Conservation (phyloP, 2,888 invertebrate genomes). For the Drosophila quinaria region DNA sequence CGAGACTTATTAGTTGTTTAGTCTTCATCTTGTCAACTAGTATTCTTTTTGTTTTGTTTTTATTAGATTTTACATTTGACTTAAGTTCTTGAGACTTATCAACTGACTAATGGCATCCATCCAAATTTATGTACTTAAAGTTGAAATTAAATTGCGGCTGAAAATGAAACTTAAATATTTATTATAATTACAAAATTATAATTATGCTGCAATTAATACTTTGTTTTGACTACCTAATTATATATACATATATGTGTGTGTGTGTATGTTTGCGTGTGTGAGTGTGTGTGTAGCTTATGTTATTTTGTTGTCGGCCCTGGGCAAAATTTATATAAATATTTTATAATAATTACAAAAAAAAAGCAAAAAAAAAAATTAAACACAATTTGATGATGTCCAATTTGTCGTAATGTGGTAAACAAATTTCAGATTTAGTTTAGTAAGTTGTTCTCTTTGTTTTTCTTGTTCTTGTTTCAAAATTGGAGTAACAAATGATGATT, state of each 20-base stretch:
- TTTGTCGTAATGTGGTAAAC: too few relatives aligned
- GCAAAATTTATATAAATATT: constrained; percentile 20
- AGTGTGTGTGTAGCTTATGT: constrained; percentile 35
- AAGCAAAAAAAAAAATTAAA: neutral
- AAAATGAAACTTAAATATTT: constrained; percentile 41
- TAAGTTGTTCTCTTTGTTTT: constrained; percentile 13
- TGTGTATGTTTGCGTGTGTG: constrained; percentile 21
- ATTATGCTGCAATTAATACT: constrained; percentile 31
- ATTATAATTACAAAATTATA: constrained; percentile 35
- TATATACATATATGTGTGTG: constrained; percentile 19
- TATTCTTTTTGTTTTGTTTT: constrained; percentile 4
- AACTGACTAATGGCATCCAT: constrained; percentile 67
- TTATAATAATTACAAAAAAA: constrained; percentile 5
- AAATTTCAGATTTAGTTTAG: constrained; percentile 20
- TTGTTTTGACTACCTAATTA: constrained; percentile 20
- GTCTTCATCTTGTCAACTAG: constrained; percentile 5
- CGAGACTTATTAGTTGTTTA: constrained; percentile 11
- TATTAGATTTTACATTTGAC: constrained; percentile 3
- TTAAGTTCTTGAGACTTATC: constrained; percentile 46
- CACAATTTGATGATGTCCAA: constrained; percentile 27
- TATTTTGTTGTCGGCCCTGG: constrained; percentile 39
- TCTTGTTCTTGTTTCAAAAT: neutral
- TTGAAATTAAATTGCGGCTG: constrained; percentile 52
- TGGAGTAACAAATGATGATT: constrained; percentile 11
- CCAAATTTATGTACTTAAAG: constrained; percentile 64